phyloP scores from a whole-genome alignment of 2,113 vertebrate species.

The Ophthalmotilapia sp. region DNA sequence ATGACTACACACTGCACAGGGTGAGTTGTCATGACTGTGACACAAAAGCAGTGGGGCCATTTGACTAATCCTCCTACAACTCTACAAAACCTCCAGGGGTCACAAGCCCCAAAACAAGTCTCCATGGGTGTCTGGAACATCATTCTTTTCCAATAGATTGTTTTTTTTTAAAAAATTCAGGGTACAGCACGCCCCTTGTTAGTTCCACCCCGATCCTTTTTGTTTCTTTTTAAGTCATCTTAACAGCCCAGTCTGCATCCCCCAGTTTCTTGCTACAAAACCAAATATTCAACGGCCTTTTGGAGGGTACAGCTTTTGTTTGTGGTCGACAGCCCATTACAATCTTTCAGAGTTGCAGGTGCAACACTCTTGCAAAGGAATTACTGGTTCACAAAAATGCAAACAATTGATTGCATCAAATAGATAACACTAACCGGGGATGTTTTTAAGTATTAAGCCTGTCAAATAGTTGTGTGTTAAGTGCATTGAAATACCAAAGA shows the following conservation, averaged over 20 bases:
- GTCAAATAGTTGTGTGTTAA: constrained; percentile 9
- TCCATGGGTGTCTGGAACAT: constrained; percentile 58
- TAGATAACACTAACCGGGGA: not conserved
- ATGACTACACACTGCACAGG: constrained; percentile 56
- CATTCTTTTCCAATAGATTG: constrained; percentile 51
- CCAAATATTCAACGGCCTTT: constrained; percentile 29
- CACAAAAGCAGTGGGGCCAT: constrained; percentile 62
- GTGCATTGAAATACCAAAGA: constrained; percentile 9
- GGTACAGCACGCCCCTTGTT: constrained; percentile 57
- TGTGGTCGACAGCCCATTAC: constrained; percentile 43
- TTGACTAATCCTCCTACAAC: constrained; percentile 41
- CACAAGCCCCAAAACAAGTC: constrained; percentile 55
- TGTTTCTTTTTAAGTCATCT: constrained; percentile 7
- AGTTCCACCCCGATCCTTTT: constrained; percentile 62
- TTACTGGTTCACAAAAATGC: constrained; percentile 17
- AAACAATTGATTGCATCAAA: constrained; percentile 8
- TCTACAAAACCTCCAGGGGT: constrained; percentile 26
- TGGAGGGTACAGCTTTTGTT: constrained; percentile 38
- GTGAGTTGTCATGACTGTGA: constrained; percentile 57
- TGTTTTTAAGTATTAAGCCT: constrained; percentile 4
- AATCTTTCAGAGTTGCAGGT: constrained; percentile 57
- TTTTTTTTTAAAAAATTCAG: constrained; percentile 42
- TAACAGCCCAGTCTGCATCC: constrained; percentile 14
- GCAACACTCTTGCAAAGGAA: constrained; percentile 22
- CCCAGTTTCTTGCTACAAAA: constrained; percentile 2